phyloP scores from a whole-genome alignment of 1,140 invertebrate species.

The Penaeus indicus region DNA sequence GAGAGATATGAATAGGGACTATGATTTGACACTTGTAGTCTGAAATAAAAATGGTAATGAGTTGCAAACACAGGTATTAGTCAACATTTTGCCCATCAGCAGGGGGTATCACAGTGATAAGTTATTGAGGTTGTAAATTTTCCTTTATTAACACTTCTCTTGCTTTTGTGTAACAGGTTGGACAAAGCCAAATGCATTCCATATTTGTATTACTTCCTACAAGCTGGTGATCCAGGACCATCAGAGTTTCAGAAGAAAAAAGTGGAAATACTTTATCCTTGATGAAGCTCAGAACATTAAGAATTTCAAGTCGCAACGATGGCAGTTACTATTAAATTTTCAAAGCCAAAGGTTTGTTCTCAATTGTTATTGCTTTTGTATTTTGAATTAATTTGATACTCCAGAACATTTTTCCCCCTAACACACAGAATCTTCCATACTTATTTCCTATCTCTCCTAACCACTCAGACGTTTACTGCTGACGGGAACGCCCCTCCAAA shows the following conservation, averaged over 20 bases:
- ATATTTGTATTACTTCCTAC: conserved; percentile 99
- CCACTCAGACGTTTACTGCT: conserved; percentile 85
- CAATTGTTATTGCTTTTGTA: conserved; percentile 34
- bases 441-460: conserved; percentile 28
- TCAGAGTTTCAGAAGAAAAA: conserved; percentile 96
- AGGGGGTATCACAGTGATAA: not conserved
- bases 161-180: conserved; percentile 77
- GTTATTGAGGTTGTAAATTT: too few relatives aligned
- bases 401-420: too few relatives aligned
- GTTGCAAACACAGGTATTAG: too few relatives aligned
- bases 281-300: conserved; percentile 99
- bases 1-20: too few relatives aligned
- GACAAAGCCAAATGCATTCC: conserved; percentile 99
- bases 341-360: conserved; percentile 85
- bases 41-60: too few relatives aligned
- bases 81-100: too few relatives aligned
- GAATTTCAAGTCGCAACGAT: conserved; percentile 99
- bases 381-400: too few relatives aligned
- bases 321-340: conserved; percentile 98
- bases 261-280: conserved; percentile 99
- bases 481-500: conserved; percentile 98
- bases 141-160: conserved; percentile 64
- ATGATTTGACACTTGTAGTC: too few relatives aligned
- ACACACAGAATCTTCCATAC: too few relatives aligned
- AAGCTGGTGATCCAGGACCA: conserved; percentile 99